Percentiles rank a stretch among this genome's conserved stretches.
These are phyloP conservation scores for Jordanella pulchra DNA, from an alignment of 2,797 vertebrate species.

Conservation along the genomic window DNA sequence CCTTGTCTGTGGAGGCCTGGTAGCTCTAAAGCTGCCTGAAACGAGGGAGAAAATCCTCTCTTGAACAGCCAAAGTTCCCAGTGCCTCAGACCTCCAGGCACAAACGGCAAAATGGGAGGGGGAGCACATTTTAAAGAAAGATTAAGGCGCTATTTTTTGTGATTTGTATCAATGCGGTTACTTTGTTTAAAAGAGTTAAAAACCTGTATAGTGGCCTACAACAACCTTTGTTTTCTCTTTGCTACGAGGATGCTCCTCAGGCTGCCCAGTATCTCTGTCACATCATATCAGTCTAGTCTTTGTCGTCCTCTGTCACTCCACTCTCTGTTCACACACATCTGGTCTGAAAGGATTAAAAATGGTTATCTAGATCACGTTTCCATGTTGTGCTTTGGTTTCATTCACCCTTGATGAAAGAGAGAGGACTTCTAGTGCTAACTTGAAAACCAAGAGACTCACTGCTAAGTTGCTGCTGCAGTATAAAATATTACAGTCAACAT, in stretches of 20 bases:
- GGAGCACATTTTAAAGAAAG: slow-evolving; percentile 5
- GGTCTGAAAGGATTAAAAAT: slow-evolving; percentile 55
- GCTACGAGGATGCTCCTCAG: slow-evolving; percentile 48
- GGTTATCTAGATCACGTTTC: slow-evolving; percentile 66
- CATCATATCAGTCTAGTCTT: slow-evolving; percentile 41
- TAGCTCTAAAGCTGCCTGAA: slow-evolving; percentile 93
- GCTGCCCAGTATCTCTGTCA: slow-evolving; percentile 47
- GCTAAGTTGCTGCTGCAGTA: slow-evolving; percentile 29
- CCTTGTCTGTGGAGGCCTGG: slow-evolving; percentile 91
- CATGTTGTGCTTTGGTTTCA: slow-evolving; percentile 71
- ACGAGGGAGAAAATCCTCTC: slow-evolving; percentile 94
- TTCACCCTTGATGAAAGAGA: slow-evolving; percentile 39
- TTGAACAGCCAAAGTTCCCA: slow-evolving; percentile 78
- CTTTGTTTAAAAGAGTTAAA: slow-evolving; percentile 32
- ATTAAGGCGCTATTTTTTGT: slow-evolving; percentile 28
- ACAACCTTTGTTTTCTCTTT: slow-evolving; percentile 60
- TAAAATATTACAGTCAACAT: slow-evolving; percentile 25
- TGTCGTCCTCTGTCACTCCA: slow-evolving; percentile 36
- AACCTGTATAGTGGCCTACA: slow-evolving; percentile 62
- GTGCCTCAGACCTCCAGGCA: slow-evolving; percentile 43
- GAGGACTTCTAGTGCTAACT: slow-evolving; percentile 27
- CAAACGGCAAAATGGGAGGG: slow-evolving; percentile 4
- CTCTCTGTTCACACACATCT: slow-evolving; percentile 21
- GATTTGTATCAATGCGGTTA: slow-evolving; percentile 45
- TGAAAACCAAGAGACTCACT: slow-evolving; percentile 38